Percentiles rank a stretch among this genome's conserved stretches.
phyloP scores from a whole-genome alignment of 2,113 vertebrate genomes.

The Anser brachyrhynchus region DNA sequence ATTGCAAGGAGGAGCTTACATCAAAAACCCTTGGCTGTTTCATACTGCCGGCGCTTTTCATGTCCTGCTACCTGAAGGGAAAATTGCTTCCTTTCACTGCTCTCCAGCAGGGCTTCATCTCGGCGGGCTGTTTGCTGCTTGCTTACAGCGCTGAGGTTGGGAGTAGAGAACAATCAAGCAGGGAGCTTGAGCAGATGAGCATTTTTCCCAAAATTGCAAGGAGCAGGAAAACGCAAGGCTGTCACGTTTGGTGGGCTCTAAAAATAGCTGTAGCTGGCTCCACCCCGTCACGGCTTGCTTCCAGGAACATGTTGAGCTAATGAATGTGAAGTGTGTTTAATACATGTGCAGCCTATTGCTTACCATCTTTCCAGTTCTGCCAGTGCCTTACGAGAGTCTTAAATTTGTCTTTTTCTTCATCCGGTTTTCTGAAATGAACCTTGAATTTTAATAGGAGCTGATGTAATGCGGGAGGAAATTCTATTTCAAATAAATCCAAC shows the following conservation, averaged over 20 bases:
- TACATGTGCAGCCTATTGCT: background rate
- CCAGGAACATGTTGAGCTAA: background rate
- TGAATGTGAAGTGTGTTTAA: background rate
- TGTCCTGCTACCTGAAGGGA: background rate
- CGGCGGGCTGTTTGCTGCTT: background rate
- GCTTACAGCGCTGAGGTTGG: background rate
- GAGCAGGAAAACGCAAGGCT: slow-evolving; percentile 5
- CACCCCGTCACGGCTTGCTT: background rate
- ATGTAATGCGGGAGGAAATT: background rate
- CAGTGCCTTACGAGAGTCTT: background rate
- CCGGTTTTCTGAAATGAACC: background rate
- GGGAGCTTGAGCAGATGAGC: background rate
- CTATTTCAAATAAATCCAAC: background rate
- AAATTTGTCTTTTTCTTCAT: background rate
- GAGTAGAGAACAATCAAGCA: background rate
- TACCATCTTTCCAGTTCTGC: background rate
- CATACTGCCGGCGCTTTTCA: background rate
- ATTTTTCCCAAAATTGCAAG: background rate
- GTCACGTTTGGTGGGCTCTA: background rate
- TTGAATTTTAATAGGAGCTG: background rate
- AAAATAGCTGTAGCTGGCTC: slow-evolving; percentile 21
- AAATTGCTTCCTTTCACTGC: slow-evolving; percentile 5
- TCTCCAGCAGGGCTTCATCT: background rate
- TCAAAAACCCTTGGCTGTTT: background rate
- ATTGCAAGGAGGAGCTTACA: background rate